Conservation (phyloP, 2,888 invertebrate genomes). For the Lasioglossum villosulum region DNA sequence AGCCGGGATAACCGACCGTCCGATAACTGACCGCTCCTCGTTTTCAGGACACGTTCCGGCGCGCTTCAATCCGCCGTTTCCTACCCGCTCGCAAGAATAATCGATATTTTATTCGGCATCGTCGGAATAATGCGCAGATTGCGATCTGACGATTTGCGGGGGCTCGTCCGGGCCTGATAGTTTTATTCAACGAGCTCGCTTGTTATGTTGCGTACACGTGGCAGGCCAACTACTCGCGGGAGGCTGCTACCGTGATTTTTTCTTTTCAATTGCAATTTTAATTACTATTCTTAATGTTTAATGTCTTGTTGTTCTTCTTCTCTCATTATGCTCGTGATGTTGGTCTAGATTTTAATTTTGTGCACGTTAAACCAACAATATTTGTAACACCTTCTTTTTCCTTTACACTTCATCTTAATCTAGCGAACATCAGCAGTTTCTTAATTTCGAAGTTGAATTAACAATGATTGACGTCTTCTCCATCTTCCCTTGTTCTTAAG, state of each 20-base stretch:
- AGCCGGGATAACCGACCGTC: not conserved
- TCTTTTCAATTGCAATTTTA: not conserved
- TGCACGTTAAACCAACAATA: not conserved
- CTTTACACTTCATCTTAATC: not conserved
- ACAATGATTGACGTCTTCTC: not conserved
- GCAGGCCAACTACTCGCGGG: not conserved
- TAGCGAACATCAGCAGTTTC: not conserved
- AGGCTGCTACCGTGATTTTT: not conserved
- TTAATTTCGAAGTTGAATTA: not conserved
- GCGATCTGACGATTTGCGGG: slow-evolving; percentile 6
- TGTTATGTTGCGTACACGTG: not conserved
- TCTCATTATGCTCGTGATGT: not conserved
- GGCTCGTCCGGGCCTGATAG: not conserved
- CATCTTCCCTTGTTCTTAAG: not conserved
- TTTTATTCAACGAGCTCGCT: slow-evolving; percentile 1
- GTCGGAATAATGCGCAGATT: slow-evolving; percentile 14
- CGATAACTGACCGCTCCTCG: slow-evolving; percentile 21
- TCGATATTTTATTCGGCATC: slow-evolving; percentile 11
- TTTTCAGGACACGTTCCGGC: slow-evolving; percentile 13
- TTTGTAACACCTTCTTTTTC: not conserved
- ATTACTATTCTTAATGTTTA: not conserved
- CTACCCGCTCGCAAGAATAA: slow-evolving; percentile 9
- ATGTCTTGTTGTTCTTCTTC: not conserved
- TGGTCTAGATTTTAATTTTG: not conserved
- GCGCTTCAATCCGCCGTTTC: slow-evolving; percentile 19